Evolutionary conservation across 2,113 vertebrate species (phyloP).

Genomic region (Chascanopsetta lugubris): DNA sequence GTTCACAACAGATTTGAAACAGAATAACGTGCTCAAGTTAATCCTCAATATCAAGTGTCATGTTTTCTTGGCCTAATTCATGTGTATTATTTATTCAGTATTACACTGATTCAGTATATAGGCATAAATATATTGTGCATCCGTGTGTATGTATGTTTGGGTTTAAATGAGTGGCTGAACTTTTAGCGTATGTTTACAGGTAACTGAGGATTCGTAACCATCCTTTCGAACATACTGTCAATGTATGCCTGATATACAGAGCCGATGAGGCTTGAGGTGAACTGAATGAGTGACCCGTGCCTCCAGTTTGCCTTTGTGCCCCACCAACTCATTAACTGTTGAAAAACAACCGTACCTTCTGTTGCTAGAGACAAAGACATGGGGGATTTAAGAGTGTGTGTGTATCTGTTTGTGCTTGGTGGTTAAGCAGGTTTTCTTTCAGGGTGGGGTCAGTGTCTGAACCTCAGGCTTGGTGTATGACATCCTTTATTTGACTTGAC

Average conservation of each 20-base stretch:
- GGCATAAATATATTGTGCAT: too few species aligned
- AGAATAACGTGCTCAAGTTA: not conserved
- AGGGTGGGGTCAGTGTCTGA: not conserved
- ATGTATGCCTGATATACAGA: too few species aligned
- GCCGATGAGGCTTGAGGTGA: slow-evolving; percentile 23
- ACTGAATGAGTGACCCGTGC: slow-evolving; percentile 61
- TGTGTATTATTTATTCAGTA: too few species aligned
- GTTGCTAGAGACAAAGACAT: slow-evolving; percentile 63
- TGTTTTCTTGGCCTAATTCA: too few species aligned
- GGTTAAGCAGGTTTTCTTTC: not conserved
- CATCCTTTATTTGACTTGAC: not conserved
- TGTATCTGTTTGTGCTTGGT: slow-evolving; percentile 10
- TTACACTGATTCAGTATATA: too few species aligned
- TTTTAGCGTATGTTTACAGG: too few species aligned
- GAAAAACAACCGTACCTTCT: slow-evolving; percentile 60
- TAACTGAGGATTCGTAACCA: too few species aligned
- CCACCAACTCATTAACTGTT: slow-evolving; percentile 67
- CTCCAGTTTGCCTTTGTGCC: slow-evolving; percentile 43
- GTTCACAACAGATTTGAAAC: not conserved
- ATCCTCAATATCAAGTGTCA: not conserved
- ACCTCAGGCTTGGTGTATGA: not conserved
- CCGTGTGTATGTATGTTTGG: slow-evolving; percentile 8
- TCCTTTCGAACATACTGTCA: too few species aligned
- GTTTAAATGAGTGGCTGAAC: not conserved
- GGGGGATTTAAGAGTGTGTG: slow-evolving; percentile 21